These are phyloP conservation scores for Nomada fabriciana DNA, from an alignment of 2,888 invertebrate genomes.

Conservation along the genomic window DNA sequence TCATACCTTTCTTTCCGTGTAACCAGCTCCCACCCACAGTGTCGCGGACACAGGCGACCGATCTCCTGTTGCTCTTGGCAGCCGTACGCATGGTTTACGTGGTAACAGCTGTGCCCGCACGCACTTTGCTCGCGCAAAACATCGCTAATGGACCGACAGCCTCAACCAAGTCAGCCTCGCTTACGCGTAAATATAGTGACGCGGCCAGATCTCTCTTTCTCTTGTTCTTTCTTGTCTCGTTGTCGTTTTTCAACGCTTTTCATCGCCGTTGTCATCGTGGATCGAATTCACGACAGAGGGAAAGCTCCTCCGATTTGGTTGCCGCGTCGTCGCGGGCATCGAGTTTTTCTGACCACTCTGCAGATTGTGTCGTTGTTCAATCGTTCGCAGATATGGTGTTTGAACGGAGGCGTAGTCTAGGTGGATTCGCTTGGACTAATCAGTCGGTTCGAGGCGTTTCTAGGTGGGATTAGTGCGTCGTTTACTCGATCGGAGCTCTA, in stretches of 20 bases:
- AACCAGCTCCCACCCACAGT: background rate
- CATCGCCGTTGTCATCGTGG: constrained; percentile 10
- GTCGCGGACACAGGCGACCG: constrained; percentile 37
- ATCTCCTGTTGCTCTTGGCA: constrained; percentile 75
- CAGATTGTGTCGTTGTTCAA: no score
- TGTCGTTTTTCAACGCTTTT: background rate
- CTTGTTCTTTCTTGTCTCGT: background rate
- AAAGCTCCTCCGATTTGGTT: background rate
- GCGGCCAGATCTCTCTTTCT: constrained; percentile 16
- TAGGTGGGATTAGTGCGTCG: background rate
- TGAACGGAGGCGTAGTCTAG: background rate
- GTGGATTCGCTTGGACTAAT: background rate
- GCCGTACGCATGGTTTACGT: constrained; percentile 73
- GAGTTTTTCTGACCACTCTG: no score
- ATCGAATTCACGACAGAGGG: constrained; percentile 19
- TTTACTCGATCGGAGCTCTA: constrained; percentile 18
- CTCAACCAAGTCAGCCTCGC: constrained; percentile 58
- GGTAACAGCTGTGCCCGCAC: constrained; percentile 78
- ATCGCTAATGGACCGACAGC: constrained; percentile 79
- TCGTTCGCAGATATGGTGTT: no score
- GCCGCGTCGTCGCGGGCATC: no score
- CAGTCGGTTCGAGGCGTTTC: constrained; percentile 4
- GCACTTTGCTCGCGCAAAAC: constrained; percentile 78
- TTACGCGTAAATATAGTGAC: constrained; percentile 62
- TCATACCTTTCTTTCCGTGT: constrained; percentile 22